These are phyloP conservation scores for Erebia aethiops DNA, from an alignment of 2,888 invertebrate species.

Conservation along the genomic window DNA sequence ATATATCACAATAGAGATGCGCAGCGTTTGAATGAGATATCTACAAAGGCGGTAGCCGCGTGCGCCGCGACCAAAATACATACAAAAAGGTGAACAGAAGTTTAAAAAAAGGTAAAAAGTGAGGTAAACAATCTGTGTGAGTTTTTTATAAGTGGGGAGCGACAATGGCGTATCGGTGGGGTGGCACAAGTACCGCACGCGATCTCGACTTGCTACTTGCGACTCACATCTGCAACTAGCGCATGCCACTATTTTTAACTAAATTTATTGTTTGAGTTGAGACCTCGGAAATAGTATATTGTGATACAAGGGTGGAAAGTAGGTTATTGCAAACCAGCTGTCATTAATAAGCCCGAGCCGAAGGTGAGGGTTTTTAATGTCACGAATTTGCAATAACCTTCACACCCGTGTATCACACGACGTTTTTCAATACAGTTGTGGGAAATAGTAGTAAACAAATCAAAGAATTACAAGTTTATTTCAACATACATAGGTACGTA, in stretches of 20 bases:
- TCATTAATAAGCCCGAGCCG: no score
- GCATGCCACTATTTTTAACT: slow-evolving; percentile 41
- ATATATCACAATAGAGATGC: slow-evolving; percentile 65
- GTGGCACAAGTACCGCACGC: slow-evolving; percentile 68
- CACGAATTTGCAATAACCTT: no score
- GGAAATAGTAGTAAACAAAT: no score
- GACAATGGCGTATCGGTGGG: slow-evolving; percentile 66
- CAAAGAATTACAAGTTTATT: no score
- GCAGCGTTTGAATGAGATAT: slow-evolving; percentile 69
- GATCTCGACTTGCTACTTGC: slow-evolving; percentile 27
- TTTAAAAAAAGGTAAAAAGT: slow-evolving; percentile 79
- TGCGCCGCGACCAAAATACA: slow-evolving; percentile 73
- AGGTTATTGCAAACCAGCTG: no score
- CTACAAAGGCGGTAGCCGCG: slow-evolving; percentile 71
- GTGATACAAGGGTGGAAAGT: no score
- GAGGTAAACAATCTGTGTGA: slow-evolving; percentile 79
- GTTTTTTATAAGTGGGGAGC: slow-evolving; percentile 65
- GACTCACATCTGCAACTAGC: slow-evolving; percentile 57
- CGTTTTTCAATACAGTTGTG: no score
- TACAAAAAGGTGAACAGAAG: slow-evolving; percentile 72
- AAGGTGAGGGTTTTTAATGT: no score
- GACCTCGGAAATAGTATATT: no score
- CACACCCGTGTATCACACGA: no score
- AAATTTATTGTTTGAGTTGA: slow-evolving; percentile 5
- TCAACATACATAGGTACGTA: no score